Percentiles rank a stretch among this genome's conserved stretches.
phyloP scores from a whole-genome alignment of 2,797 vertebrate genomes.

The Myripristis jacobus region DNA sequence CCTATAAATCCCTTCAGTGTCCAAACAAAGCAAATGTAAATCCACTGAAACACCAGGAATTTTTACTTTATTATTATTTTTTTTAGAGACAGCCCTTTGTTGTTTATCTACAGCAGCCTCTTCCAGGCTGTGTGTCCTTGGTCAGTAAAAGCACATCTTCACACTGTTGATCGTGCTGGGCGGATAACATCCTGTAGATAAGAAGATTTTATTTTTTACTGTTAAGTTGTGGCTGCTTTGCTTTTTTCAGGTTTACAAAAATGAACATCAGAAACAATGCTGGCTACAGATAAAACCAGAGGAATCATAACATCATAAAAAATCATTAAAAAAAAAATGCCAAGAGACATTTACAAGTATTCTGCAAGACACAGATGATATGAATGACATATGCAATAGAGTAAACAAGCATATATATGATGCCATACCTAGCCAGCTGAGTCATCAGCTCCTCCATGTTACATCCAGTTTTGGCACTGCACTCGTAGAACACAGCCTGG shows the following conservation, averaged over 20 bases:
- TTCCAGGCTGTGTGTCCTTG: slow-evolving; percentile 36
- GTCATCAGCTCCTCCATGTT: slow-evolving; percentile 85
- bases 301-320: neutral
- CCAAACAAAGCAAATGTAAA: neutral
- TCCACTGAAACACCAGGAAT: neutral
- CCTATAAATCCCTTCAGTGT: neutral
- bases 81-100: neutral
- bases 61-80: no score
- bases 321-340: slow-evolving; percentile 3
- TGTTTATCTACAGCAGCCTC: slow-evolving; percentile 73
- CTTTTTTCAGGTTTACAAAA: no score
- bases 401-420: neutral
- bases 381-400: neutral
- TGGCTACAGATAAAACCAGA: neutral
- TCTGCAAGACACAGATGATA: slow-evolving; percentile 1
- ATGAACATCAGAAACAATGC: neutral
- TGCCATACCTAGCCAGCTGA: slow-evolving; percentile 83
- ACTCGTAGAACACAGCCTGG: slow-evolving; percentile 87
- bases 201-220: neutral
- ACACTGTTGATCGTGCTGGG: slow-evolving; percentile 68
- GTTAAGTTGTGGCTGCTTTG: no score
- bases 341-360: neutral
- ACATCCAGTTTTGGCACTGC: slow-evolving; percentile 83
- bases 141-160: slow-evolving; percentile 69
- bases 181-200: slow-evolving; percentile 70